phyloP scores from a whole-genome alignment of 2,888 invertebrate genomes.

The Ectemnius continuus region DNA sequence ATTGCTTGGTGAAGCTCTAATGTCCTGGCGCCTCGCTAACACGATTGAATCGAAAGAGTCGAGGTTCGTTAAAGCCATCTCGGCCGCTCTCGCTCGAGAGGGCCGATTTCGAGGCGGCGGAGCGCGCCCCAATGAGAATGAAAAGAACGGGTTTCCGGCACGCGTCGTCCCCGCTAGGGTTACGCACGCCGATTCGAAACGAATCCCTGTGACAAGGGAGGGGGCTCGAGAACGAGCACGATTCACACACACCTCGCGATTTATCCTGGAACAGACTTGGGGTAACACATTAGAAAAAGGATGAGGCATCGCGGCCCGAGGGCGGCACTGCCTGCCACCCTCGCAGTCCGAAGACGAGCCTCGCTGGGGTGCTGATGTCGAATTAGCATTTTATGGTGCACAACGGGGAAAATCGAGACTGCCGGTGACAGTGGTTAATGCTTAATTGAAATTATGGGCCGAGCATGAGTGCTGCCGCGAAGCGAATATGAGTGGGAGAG shows the following conservation, averaged over 20 bases:
- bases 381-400: slow-evolving; percentile 42
- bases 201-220: slow-evolving; percentile 48
- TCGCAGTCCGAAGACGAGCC: slow-evolving; percentile 27
- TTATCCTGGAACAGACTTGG: slow-evolving; percentile 60
- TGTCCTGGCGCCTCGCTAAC: slow-evolving; percentile 42
- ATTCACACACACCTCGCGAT: slow-evolving; percentile 42
- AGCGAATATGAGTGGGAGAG: too few species aligned
- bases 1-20: slow-evolving; percentile 21
- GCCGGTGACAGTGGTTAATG: slow-evolving; percentile 33
- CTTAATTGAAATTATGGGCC: slow-evolving; percentile 30
- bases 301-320: slow-evolving; percentile 8
- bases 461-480: not conserved
- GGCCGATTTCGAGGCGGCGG: slow-evolving; percentile 44
- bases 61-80: slow-evolving; percentile 61
- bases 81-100: slow-evolving; percentile 46
- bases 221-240: slow-evolving; percentile 34
- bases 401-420: slow-evolving; percentile 17
- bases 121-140: slow-evolving; percentile 51
- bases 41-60: slow-evolving; percentile 57
- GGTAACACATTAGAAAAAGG: slow-evolving; percentile 55
- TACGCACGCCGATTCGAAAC: slow-evolving; percentile 53
- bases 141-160: slow-evolving; percentile 46
- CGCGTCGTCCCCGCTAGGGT: slow-evolving; percentile 40
- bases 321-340: not conserved
- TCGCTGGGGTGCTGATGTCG: slow-evolving; percentile 20